phyloP scores from a whole-genome alignment of 1,140 invertebrate species.

The Heliconius himera region DNA sequence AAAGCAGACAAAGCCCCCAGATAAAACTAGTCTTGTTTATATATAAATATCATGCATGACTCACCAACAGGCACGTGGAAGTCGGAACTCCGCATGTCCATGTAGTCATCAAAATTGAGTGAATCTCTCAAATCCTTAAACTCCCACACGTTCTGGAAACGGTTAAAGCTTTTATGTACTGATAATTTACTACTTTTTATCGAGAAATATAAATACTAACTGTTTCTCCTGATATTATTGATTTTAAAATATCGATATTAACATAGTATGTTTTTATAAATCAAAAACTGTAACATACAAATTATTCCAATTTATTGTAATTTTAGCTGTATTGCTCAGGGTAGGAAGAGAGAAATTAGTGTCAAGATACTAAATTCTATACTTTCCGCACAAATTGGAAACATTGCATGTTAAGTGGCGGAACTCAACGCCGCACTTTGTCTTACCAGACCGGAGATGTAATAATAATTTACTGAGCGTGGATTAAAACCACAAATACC shows the following conservation, averaged over 20 bases:
- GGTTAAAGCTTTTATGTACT: constrained; percentile 12
- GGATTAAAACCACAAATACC: too few species aligned
- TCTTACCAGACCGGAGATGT: too few species aligned
- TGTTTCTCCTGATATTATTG: background rate
- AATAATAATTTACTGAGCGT: too few species aligned
- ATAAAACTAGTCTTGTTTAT: background rate
- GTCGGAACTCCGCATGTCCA: constrained; percentile 81
- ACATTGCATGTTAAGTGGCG: too few species aligned
- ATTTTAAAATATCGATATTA: background rate
- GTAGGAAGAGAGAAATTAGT: too few species aligned
- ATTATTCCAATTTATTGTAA: too few species aligned
- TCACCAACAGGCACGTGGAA: constrained; percentile 82
- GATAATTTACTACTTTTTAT: background rate
- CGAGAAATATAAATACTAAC: background rate
- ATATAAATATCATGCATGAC: constrained; percentile 41
- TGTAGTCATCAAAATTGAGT: constrained; percentile 69
- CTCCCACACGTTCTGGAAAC: constrained; percentile 85
- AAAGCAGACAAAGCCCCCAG: background rate
- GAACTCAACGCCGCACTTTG: too few species aligned
- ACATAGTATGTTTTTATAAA: background rate
- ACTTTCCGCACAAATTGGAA: too few species aligned
- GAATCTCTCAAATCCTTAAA: constrained; percentile 68
- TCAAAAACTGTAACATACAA: background rate
- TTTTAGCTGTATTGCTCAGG: too few species aligned
- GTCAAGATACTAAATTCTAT: too few species aligned